A percentile compares a stretch with the other conserved stretches of the same genome.
These are phyloP conservation scores for Acheta domesticus DNA, from an alignment of 2,888 invertebrate species.

Conservation along the genomic window DNA sequence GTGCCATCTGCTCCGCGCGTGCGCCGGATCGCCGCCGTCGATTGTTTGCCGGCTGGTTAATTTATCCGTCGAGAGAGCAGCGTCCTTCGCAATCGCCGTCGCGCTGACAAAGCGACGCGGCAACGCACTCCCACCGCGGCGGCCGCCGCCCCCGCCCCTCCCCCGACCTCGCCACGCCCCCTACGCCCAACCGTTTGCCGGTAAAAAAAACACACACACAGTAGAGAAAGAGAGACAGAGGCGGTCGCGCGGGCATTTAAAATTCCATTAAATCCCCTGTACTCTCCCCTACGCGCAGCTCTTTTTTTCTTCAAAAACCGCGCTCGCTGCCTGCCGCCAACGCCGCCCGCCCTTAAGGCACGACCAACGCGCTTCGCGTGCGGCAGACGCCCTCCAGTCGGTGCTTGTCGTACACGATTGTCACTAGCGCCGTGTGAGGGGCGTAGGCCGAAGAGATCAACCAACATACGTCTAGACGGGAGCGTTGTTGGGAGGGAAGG, in stretches of 20 bases:
- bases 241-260: neutral
- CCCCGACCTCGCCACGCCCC: neutral
- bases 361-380: too few species aligned
- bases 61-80: constrained; percentile 4
- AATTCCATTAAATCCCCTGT: neutral
- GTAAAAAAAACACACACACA: neutral
- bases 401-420: too few species aligned
- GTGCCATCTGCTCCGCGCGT: too few species aligned
- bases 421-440: too few species aligned
- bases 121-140: neutral
- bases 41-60: constrained; percentile 9
- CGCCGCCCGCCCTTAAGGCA: too few species aligned
- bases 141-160: too few species aligned
- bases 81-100: neutral
- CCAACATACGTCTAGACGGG: too few species aligned
- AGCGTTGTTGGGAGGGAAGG: too few species aligned
- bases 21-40: neutral
- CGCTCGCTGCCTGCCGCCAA: neutral
- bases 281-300: neutral
- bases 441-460: too few species aligned
- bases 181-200: neutral
- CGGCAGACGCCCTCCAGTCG: too few species aligned
- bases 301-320: constrained; percentile 5
- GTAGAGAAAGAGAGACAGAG: neutral
- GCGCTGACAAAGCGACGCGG: neutral